phyloP scores from a whole-genome alignment of 1,140 invertebrate genomes.

The Hylyphantes graminicola region DNA sequence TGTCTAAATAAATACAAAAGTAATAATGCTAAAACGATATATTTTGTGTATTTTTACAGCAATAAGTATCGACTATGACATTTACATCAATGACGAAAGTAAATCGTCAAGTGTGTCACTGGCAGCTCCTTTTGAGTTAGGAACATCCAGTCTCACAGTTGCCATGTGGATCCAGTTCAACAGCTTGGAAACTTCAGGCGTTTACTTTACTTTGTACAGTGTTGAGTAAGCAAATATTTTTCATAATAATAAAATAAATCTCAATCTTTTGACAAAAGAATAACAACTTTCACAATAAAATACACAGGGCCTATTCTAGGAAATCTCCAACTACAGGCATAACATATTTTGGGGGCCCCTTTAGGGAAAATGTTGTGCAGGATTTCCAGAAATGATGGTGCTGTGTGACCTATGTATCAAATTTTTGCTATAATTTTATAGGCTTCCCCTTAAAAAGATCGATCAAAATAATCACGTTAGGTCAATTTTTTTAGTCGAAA shows the following conservation, averaged over 20 bases:
- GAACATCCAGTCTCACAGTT: slow-evolving; percentile 81
- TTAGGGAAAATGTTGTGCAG: no score
- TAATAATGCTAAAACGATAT: neutral
- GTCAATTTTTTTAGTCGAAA: neutral
- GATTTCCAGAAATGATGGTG: no score
- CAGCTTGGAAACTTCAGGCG: slow-evolving; percentile 86
- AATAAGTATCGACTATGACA: slow-evolving; percentile 94
- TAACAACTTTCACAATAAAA: neutral
- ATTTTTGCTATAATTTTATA: no score
- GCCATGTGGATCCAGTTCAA: slow-evolving; percentile 97
- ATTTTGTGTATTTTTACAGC: slow-evolving; percentile 71
- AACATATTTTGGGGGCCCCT: no score
- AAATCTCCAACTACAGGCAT: no score
- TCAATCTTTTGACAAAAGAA: neutral
- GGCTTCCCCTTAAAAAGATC: neutral
- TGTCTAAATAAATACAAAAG: neutral
- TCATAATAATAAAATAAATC: neutral
- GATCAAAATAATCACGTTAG: neutral
- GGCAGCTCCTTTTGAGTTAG: slow-evolving; percentile 87
- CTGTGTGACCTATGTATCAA: no score
- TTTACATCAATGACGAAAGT: slow-evolving; percentile 90
- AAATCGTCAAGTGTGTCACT: slow-evolving; percentile 86
- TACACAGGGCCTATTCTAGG: no score
- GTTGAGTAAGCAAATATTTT: slow-evolving; percentile 75
- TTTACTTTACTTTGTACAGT: slow-evolving; percentile 92